Evolutionary conservation across 92 coral and sea anemone species (phyloP), one percentile per base, ranked within the genome.

Genomic region (Virgularia gustaviana): DNA sequence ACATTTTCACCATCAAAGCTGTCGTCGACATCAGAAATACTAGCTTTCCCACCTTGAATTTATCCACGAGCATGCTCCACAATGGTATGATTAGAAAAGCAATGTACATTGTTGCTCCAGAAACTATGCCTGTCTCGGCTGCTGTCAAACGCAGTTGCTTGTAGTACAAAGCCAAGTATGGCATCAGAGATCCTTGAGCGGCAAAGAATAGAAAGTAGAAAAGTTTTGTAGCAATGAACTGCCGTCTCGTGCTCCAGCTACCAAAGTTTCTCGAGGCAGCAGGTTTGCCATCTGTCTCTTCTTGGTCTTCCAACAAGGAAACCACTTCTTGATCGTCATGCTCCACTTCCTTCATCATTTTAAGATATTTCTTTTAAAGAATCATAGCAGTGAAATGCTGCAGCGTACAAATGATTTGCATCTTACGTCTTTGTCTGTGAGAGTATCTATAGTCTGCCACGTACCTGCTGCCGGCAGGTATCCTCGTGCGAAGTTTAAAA

Each of bases 21-120:
- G 86, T 43, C 49, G 90, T 84, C 6, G 98, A 92, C 87, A 92
- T 52, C 36, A 92, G 77, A 19, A 92, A 77, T 37, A 92, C 83
- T 2, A 59, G 79, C 66, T 87, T 92, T 55, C 85, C 89, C 63
- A 86, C 83, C 55, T 87, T 77, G 78, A 84, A 89, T 63, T 73
- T 85, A 49, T 92, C 98, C 0, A 95, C 98, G 55, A 87, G 70
- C 76, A 83, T 91, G 52, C 96, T 91, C 98, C 98, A 92, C 13
- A 92, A 64, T 34, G 98, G 98, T 23, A 95, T 89, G 24, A 81
- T 87, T 10, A 86, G 80, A 54, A 92, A 89, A 81, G 90, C 94
- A 10, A 89, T 84, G 43, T 84, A 83, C 9, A 95, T 91, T 24
- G 90, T 89, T 24, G 86, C 85, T 0, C 98, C 98, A 20, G 88